Conservation (phyloP, 2,797 vertebrate genomes). For the Liasis olivaceus region DNA sequence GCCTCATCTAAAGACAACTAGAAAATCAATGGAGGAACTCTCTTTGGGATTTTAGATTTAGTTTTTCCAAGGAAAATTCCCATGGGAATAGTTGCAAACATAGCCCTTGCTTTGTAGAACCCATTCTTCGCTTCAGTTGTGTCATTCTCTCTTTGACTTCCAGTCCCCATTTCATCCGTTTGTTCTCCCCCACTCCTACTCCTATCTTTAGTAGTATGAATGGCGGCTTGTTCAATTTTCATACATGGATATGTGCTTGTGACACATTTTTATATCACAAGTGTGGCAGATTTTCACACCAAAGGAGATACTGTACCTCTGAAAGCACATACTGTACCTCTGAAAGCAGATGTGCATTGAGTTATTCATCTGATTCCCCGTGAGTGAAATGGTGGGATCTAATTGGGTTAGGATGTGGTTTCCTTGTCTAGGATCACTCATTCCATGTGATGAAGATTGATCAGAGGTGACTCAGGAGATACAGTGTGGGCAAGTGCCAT, state of each 20-base stretch:
- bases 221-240: not conserved
- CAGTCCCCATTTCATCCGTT: not conserved
- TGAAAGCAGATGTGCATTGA: not conserved
- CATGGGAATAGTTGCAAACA: not conserved
- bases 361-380: not conserved
- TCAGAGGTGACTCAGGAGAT: not conserved
- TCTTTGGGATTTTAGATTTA: conserved; percentile 2
- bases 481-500: not conserved
- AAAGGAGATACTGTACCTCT: not conserved
- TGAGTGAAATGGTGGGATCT: not conserved
- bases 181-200: not conserved
- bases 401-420: not conserved
- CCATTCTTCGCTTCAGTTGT: not conserved
- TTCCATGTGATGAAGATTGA: not conserved
- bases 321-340: no score
- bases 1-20: not conserved
- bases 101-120: fast-evolving
- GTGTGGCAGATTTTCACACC: not conserved
- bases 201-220: not conserved
- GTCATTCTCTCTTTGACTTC: not conserved
- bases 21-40: not conserved
- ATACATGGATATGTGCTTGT: not conserved
- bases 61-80: conserved; percentile 12
- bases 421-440: not conserved
- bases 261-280: not conserved